Percentiles rank a stretch among this genome's conserved stretches.
These are phyloP conservation scores for Epsilonema sp. DNA, from an alignment of 2,888 invertebrate genomes.

Conservation along the genomic window DNA sequence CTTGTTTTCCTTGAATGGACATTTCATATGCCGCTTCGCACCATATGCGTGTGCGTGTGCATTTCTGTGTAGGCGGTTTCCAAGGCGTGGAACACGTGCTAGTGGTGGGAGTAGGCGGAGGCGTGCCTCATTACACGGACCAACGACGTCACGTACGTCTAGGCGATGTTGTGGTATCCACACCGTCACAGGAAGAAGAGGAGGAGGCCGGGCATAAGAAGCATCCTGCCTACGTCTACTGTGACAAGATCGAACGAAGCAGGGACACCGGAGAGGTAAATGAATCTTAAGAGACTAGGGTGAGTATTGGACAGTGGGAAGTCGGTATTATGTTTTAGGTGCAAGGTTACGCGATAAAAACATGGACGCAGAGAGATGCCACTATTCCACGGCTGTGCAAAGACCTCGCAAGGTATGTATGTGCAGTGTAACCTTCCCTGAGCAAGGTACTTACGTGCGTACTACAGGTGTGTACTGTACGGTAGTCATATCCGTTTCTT, in stretches of 20 bases:
- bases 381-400: slow-evolving; percentile 3
- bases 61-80: slow-evolving; percentile 56
- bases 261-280: slow-evolving; percentile 16
- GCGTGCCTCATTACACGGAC: slow-evolving; percentile 88
- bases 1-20: too few species aligned
- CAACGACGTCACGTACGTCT: slow-evolving; percentile 59
- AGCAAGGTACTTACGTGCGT: too few species aligned
- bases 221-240: slow-evolving; percentile 23
- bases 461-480: too few species aligned
- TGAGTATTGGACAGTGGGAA: too few species aligned
- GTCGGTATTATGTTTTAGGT: slow-evolving; percentile 1
- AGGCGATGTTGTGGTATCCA: slow-evolving; percentile 30
- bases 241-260: slow-evolving; percentile 18
- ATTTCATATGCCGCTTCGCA: too few species aligned
- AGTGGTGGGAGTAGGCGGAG: slow-evolving; percentile 84
- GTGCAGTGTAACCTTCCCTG: too few species aligned
- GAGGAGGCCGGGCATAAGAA: too few species aligned
- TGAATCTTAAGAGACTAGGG: slow-evolving; percentile 19
- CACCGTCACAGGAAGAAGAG: slow-evolving; percentile 6
- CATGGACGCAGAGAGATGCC: slow-evolving; percentile 6
- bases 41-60: too few species aligned
- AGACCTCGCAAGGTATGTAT: too few species aligned
- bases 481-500: too few species aligned
- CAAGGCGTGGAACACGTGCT: slow-evolving; percentile 80
- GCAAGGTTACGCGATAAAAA: slow-evolving; percentile 7